Evolutionary conservation across 2,888 invertebrate species (phyloP), one percentile per base, ranked within the genome.

Genomic region (Digitonthophagus gazella): DNA sequence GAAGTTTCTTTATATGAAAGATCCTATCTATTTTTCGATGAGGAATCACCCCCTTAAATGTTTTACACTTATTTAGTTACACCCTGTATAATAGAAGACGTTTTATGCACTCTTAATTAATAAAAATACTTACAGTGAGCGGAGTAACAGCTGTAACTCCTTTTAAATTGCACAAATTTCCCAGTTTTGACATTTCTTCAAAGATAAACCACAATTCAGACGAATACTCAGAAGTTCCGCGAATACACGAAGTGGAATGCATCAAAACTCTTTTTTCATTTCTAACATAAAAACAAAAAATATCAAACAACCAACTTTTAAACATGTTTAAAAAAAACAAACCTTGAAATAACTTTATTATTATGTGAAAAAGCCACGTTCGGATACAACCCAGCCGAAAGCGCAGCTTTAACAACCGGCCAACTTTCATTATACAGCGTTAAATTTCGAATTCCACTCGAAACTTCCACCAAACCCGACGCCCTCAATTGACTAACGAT

Each of bases 371-470:
- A 86, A 15, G 93, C 92, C 58, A 98, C 82, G 75, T 95, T 93
- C 0, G 98, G 98, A 83, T 97, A 98, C 70, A 94, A 86, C 0
- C 98, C 97, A 2, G 93, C 93, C 19, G 91, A 90, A 28, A 98
- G 84, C 1, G 95, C 94, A 0, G 94, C 93, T 79, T 97, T 97
- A 0, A 98, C 91, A 67, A 97, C 89, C 8, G 95, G 91, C 95
- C 95, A 96, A 78, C 92, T 91, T 76, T 93, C 90, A 0, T 93
- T 91, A 83, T 96, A 92, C 0, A 86, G 81, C 83, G 97, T 97
- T 54, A 95, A 86, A 44, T 5, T 44, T 3, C 6, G 6, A 44
- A 44, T 5, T 1, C 28, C 28, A 44, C 28, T 5, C 6, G 61
- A 19, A 5, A 20, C 61, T 77, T 93, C 93, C 73, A 91, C 85